Evolutionary conservation across 2,888 invertebrate genomes (phyloP), one percentile per base, ranked within the genome.

Genomic region (Oligia latruncula): DNA sequence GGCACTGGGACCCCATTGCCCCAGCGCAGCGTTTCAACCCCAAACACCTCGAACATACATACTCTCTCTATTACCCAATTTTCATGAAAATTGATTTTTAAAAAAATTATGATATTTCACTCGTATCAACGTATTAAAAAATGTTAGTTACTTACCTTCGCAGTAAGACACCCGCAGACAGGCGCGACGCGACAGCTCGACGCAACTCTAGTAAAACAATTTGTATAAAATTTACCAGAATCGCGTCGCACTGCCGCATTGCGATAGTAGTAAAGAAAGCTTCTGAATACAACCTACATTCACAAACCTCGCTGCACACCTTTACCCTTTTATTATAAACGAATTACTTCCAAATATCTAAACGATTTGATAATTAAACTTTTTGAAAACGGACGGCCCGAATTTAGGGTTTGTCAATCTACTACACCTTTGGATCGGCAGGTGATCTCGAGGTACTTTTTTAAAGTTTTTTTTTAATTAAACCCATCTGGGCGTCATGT

Each of bases 381-480:
- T 87, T 86, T 86, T 86, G 60, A 84, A 86, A 89, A 88, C 87
- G 83, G 89, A 90, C 89, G 92, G 92, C 90, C 89, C 89, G 91
- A 95, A 94, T 95, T 96, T 95, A 94, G 94, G 95, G 94, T 92
- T 92, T 87, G 91, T 93, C 93, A 94, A 95, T 95, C 94, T 95
- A 95, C 96, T 95, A 95, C 96, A 96, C 96, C 96, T 96, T 96
- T 92, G 81, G 91, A 93, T 93, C 94, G 95, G 95, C 96, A 96
- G 96, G 96, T 96, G 96, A 94, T 93, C 92, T 40, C 93, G 92
- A 86, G 90, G 71, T 85, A 89, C 90, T 89, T 90, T 89, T 94
- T 93, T 92, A 91, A 93, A 93, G 90, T 92, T 92, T 85, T 87
- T 90, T 92, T 93, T 94, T 93, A 93, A 94, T 95, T 94, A 94